Conservation (phyloP, 2,113 vertebrate species). For the pig (Sus scrofa) region T2T-Sscrofa CM000827.6:78576501-78577000, state of each 20-base stretch:
- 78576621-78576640: background rate
- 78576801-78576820: background rate
- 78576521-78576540: background rate
- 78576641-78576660: conserved; percentile 19
- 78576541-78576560: background rate
- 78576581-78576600: background rate
- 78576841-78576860: background rate
- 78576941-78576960: background rate
- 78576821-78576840: background rate
- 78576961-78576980: background rate
- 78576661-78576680: background rate
- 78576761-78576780: background rate
- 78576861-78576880: background rate
- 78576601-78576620: background rate
- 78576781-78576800: background rate
- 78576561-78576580: background rate
- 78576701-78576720: background rate
- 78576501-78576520: conserved; percentile 59
- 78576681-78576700: background rate
- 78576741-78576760: background rate
- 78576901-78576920: background rate
- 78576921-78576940: background rate
- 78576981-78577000: fast-evolving
- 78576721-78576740: background rate
- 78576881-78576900: background rate